Evolutionary conservation across 2,888 invertebrate species (phyloP), one percentile per base, ranked within the genome.

Genomic region (Chloromyia formosa): DNA sequence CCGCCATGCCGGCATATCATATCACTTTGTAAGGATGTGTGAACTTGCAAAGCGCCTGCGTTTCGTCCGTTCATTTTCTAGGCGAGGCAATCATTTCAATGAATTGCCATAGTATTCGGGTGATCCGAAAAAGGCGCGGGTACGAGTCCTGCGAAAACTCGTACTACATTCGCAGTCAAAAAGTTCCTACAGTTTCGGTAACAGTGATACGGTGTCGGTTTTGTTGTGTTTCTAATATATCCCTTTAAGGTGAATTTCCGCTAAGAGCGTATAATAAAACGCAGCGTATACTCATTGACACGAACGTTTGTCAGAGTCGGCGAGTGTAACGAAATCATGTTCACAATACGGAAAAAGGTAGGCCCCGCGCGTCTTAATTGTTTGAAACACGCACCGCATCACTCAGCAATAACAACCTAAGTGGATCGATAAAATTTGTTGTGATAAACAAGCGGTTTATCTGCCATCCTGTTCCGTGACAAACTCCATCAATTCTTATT

Each of bases 331-430:
- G 62, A 2, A 14, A 61, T 42, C 10, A 77, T 77, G 77, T 77
- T 77, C 69, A 73, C 75, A 18, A 74, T 74, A 58, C 75, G 74
- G 61, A 77, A 77, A 66, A 77, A 77, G 77, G 77, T 77, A 56
- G 61, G 75, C 22, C 27, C 7, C 27, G n/a, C 22, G 49, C 23
- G 35, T 18, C 35, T 20, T 40, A 56, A 42, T 56, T 20, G 40
- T 16, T 40, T 35, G 14, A 7, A 27, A 10, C 68, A 54, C 54
- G 68, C 53, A 53, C 23, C 22, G 10, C n/a, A 10, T 23, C 54
- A 10, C 7, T 4, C 18, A 5, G 27, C 2, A 27, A 23, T 54
- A 68, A 71, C 56, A 54, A 35, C 16, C 10, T 12, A 23, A 27
- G 12, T 58, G 40, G 71, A 71, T 71, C 71, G 71, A 71, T 71